Evolutionary conservation across 2,888 invertebrate species (phyloP).

Genomic region (Invenusta paracnida): DNA sequence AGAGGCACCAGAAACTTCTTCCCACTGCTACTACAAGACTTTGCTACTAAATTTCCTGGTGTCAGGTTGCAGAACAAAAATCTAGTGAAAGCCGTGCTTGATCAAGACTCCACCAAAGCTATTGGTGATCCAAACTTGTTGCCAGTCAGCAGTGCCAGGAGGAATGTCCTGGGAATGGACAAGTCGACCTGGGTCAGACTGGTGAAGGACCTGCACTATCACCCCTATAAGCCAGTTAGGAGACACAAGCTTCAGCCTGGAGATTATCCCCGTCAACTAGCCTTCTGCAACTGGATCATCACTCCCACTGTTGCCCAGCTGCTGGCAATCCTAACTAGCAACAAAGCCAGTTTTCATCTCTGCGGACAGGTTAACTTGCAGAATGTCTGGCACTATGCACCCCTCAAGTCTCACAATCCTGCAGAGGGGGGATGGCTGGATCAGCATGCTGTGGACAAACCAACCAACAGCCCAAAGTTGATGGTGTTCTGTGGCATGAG

Average conservation of each 20-base stretch:
- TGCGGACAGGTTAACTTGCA: neutral
- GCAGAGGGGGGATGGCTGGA: neutral
- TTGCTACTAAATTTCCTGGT: no score
- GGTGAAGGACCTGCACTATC: neutral
- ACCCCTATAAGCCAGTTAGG: neutral
- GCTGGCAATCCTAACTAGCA: neutral
- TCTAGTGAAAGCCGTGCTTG: neutral
- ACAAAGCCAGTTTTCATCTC: neutral
- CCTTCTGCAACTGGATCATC: neutral
- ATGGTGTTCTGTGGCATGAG: neutral
- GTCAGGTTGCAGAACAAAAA: no score
- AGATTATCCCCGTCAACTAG: neutral
- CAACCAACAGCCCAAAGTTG: neutral
- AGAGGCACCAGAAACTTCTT: no score
- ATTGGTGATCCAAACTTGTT: neutral
- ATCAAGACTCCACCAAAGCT: neutral
- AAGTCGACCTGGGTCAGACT: neutral
- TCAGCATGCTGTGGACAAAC: neutral
- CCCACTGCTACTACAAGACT: no score
- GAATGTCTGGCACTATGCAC: neutral
- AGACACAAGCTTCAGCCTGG: neutral
- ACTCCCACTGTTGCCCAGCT: neutral
- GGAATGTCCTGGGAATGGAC: neutral
- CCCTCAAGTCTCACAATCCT: neutral
- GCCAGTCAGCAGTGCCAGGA: neutral